phyloP scores from a whole-genome alignment of 2,888 invertebrate genomes.

The Acrocyrtus sp. region DNA sequence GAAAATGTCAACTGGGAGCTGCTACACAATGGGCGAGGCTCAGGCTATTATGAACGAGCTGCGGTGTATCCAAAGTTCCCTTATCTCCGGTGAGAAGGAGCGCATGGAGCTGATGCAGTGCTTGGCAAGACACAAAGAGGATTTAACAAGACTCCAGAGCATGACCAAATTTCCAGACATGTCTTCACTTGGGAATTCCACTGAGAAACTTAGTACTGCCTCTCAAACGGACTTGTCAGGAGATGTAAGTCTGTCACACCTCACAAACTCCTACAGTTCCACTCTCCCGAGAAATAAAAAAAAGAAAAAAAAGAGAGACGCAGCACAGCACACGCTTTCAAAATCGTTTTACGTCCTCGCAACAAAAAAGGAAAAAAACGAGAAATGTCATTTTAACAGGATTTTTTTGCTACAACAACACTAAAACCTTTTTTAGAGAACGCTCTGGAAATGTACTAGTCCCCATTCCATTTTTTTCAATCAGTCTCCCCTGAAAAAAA shows the following conservation, averaged over 20 bases:
- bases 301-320: neutral
- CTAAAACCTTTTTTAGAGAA: no score
- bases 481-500: no score
- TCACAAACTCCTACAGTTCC: neutral
- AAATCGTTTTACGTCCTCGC: neutral
- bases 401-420: no score
- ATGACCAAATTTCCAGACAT: slow-evolving; percentile 72
- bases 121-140: slow-evolving; percentile 91
- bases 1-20: slow-evolving; percentile 84
- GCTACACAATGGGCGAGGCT: slow-evolving; percentile 93
- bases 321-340: no score
- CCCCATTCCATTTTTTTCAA: no score
- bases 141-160: slow-evolving; percentile 87
- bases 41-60: slow-evolving; percentile 96
- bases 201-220: slow-evolving; percentile 90
- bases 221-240: slow-evolving; percentile 96
- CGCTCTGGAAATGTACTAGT: no score
- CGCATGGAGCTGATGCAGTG: slow-evolving; percentile 94
- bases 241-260: slow-evolving; percentile 70
- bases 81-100: slow-evolving; percentile 92
- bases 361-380: no score
- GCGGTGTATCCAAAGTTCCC: slow-evolving; percentile 89
- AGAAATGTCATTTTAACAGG: no score
- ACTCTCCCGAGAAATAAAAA: neutral
- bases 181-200: slow-evolving; percentile 80